These are phyloP conservation scores for Apodemia mormo DNA, from an alignment of 2,888 invertebrate species.

Conservation along the genomic window DNA sequence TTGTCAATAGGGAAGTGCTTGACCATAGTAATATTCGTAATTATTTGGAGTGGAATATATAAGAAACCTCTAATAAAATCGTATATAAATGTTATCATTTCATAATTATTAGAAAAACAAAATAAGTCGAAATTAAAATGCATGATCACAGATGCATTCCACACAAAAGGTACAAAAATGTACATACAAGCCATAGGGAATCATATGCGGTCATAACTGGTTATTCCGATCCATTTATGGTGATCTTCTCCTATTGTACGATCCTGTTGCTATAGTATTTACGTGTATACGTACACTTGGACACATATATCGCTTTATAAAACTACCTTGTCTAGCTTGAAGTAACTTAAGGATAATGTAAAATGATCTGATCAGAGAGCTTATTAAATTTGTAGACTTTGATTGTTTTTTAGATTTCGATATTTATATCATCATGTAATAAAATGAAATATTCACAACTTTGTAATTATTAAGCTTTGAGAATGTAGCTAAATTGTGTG, in stretches of 20 bases:
- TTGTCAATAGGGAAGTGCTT: too few species aligned
- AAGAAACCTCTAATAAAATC: too few species aligned
- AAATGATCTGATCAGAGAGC: neutral
- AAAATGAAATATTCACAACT: too few species aligned
- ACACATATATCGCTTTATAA: neutral
- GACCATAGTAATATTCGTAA: too few species aligned
- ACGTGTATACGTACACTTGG: constrained; percentile 31
- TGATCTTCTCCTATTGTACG: constrained; percentile 75
- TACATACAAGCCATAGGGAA: constrained; percentile 60
- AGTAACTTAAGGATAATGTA: neutral
- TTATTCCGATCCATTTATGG: constrained; percentile 71
- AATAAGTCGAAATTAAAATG: constrained; percentile 74
- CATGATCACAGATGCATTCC: constrained; percentile 66
- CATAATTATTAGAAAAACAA: constrained; percentile 6
- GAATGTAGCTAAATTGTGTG: too few species aligned
- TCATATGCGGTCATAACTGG: constrained; percentile 78
- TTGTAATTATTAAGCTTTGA: too few species aligned
- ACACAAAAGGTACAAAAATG: constrained; percentile 76
- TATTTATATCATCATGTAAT: too few species aligned
- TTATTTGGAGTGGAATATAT: too few species aligned
- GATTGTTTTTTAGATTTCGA: too few species aligned
- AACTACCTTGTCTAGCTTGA: neutral
- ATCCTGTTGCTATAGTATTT: constrained; percentile 43
- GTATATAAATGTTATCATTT: neutral
- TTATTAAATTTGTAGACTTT: too few species aligned